phyloP scores from a whole-genome alignment of 64 coral and sea anemone genomes.

The Exaiptasia diaphana region DNA sequence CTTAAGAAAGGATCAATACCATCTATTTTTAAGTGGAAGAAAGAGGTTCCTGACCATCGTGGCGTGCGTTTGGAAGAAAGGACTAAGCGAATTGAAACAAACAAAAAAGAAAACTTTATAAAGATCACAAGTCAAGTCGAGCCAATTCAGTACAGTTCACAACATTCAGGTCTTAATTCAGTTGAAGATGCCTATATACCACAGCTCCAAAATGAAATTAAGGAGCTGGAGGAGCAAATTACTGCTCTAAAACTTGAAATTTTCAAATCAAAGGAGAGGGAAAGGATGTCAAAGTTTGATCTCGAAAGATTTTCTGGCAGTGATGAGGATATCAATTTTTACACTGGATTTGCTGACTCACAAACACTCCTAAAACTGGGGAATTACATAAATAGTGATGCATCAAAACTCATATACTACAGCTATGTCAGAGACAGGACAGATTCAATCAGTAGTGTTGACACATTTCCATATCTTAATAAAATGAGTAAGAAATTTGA shows the following conservation, averaged over 20 bases:
- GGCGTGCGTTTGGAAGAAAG: slow-evolving; percentile 29
- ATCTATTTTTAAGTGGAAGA: slow-evolving; percentile 37
- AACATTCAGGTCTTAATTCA: neutral
- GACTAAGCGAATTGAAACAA: neutral
- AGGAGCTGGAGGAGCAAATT: slow-evolving; percentile 4
- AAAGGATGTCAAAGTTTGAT: slow-evolving; percentile 44
- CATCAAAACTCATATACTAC: slow-evolving; percentile 36
- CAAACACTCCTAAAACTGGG: slow-evolving; percentile 50
- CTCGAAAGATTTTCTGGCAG: slow-evolving; percentile 32
- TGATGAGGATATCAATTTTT: slow-evolving; percentile 40
- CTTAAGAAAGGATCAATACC: slow-evolving; percentile 54
- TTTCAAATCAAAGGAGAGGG: slow-evolving; percentile 33
- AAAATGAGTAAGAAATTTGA: slow-evolving; percentile 28
- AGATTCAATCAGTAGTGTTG: neutral
- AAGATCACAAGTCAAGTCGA: neutral
- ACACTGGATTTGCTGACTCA: slow-evolving; percentile 56
- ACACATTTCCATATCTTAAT: slow-evolving; percentile 28
- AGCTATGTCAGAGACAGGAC: slow-evolving; percentile 34
- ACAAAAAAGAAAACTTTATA: slow-evolving; percentile 11
- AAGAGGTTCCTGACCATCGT: slow-evolving; percentile 2
- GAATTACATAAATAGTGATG: slow-evolving; percentile 40
- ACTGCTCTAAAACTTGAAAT: slow-evolving; percentile 20
- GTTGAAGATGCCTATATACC: neutral
- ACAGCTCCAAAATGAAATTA: neutral
- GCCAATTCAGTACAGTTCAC: neutral